Percentiles rank a stretch among this genome's conserved stretches.
Evolutionary conservation across 2,888 invertebrate species (phyloP).

Genomic region (Xestia xanthographa): DNA sequence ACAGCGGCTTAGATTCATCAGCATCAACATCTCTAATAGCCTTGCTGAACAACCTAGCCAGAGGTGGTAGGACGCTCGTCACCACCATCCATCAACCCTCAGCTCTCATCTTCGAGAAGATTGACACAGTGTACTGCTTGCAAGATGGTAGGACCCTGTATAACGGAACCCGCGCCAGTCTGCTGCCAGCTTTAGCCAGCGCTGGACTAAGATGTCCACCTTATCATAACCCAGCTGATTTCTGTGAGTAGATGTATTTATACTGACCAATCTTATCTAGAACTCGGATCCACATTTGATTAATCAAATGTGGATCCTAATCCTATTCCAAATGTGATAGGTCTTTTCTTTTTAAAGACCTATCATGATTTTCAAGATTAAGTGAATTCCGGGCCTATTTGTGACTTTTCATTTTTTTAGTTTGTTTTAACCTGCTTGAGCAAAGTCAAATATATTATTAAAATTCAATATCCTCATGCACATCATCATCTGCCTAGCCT

Average conservation of each 20-base stretch:
- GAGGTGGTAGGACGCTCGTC: conserved; percentile 96
- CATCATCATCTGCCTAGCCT: no score
- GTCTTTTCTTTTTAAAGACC: no score
- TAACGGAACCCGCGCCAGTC: conserved; percentile 93
- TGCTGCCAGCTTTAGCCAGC: conserved; percentile 94
- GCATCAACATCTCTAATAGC: conserved; percentile 96
- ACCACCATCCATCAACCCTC: conserved; percentile 99
- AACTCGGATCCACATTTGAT: neutral
- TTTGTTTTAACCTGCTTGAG: no score
- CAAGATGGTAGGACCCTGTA: conserved; percentile 96
- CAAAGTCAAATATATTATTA: no score
- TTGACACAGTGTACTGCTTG: conserved; percentile 96
- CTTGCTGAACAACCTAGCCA: conserved; percentile 94
- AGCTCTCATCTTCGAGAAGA: conserved; percentile 97
- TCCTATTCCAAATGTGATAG: no score
- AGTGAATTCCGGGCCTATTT: no score
- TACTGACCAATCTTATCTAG: neutral
- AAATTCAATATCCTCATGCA: no score
- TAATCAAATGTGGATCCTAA: neutral
- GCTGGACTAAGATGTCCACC: conserved; percentile 95
- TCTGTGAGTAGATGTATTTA: conserved; percentile 91
- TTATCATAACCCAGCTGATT: conserved; percentile 99
- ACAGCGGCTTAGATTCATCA: conserved; percentile 96
- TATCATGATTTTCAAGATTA: no score
- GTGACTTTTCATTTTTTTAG: no score